Base-by-base conservation (phyloP, 2,888 invertebrate genomes). In the Euphydryas editha region DNA sequence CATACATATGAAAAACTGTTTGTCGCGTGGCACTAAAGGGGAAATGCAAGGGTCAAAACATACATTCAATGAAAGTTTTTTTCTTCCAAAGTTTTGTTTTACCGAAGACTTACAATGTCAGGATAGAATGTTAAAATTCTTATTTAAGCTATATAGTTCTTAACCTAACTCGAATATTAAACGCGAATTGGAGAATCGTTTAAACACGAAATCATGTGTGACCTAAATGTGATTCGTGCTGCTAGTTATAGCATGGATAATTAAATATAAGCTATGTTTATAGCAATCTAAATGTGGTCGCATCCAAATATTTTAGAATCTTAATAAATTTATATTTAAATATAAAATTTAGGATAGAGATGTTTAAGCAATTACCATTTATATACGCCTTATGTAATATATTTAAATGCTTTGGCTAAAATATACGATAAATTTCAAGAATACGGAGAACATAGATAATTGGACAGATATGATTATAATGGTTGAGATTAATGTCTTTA, bases 181-280 rank as follows among this genome's bases (percentile, higher is more conserved):
- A 66, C 67, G 60, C 74, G 76, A 72, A 79, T 78, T 79, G 75
- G 72, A 71, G 73, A 79, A 77, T 76, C 75, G 76, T 67, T 67
- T 70, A 67, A 76, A 75, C 72, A 76, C 77, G 54, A 54, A 77
- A 78, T 78, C 78, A 77, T 79, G 74, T 82, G 79, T 84, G 88
- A 88, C 88, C 88, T 79, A 79, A 85, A 84, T 88, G 81, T 80
- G 77, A 77, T 73, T 82, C 75, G 71, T 78, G 77, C 75, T 81
- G 87, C 85, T 82, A 88, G 86, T 82, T 86, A 86, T 86, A 86
- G 82, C 78, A 78, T 75, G 78, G 78, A 75, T 73, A 80, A 80
- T 78, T 77, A 75, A 76, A 74, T 76, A 74, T 73, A 75, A 72
- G 75, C 63, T 74, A 72, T 76, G 73, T 76, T 79, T 80, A 73